These are phyloP conservation scores for Ferdinandea cuprea DNA, from an alignment of 2,888 invertebrate genomes.

Conservation along the genomic window DNA sequence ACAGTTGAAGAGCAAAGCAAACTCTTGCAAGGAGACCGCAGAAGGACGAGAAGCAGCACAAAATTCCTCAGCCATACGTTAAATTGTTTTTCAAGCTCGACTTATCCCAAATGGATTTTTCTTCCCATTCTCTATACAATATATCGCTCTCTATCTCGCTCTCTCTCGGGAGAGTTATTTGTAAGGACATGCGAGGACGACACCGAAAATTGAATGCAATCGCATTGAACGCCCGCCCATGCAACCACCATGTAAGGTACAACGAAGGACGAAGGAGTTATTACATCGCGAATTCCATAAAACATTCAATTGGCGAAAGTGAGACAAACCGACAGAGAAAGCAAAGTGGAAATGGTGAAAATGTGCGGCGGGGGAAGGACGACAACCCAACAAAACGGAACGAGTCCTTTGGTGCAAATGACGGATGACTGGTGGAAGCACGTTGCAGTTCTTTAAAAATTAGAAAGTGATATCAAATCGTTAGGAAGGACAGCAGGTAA, in stretches of 20 bases:
- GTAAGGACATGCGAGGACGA: slow-evolving; percentile 71
- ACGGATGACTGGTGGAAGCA: slow-evolving; percentile 64
- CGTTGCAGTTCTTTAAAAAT: slow-evolving; percentile 67
- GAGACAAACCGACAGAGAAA: neutral
- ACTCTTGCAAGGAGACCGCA: neutral
- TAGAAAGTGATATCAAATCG: slow-evolving; percentile 69
- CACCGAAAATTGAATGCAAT: slow-evolving; percentile 70
- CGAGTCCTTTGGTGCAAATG: slow-evolving; percentile 60
- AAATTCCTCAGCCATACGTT: slow-evolving; percentile 67
- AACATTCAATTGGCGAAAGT: slow-evolving; percentile 41
- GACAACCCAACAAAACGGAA: neutral
- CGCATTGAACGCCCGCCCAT: slow-evolving; percentile 1
- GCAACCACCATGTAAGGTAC: neutral
- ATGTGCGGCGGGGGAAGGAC: neutral
- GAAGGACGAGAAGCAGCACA: neutral
- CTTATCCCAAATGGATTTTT: slow-evolving; percentile 74
- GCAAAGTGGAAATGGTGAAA: neutral
- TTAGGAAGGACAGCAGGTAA: slow-evolving; percentile 67
- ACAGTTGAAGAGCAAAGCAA: slow-evolving; percentile 5
- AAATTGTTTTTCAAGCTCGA: slow-evolving; percentile 75
- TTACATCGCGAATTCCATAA: slow-evolving; percentile 70
- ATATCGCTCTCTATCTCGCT: no score
- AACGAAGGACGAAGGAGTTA: slow-evolving; percentile 52
- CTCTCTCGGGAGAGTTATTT: slow-evolving; percentile 60
- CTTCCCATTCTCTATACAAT: no score